phyloP scores from a whole-genome alignment of 2,888 invertebrate species.

The Meteorus colon region DNA sequence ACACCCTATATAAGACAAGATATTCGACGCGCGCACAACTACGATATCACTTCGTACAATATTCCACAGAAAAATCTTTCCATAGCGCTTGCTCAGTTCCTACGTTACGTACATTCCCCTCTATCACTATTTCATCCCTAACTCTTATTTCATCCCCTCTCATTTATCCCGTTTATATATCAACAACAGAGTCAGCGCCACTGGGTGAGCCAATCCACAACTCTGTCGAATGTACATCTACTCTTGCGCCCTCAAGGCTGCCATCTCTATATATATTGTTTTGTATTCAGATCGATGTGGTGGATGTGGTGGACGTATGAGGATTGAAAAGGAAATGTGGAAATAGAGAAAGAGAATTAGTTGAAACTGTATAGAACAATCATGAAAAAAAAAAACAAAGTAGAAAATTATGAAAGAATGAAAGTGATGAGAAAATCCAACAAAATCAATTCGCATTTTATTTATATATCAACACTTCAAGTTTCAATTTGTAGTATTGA shows the following conservation, averaged over 20 bases:
- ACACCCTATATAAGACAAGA: constrained; percentile 43
- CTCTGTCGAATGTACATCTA: constrained; percentile 35
- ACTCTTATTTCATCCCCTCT: constrained; percentile 10
- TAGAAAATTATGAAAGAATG: background rate
- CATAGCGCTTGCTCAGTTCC: constrained; percentile 41
- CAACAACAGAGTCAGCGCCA: constrained; percentile 46
- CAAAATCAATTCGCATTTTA: background rate
- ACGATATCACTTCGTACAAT: background rate
- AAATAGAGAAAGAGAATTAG: background rate
- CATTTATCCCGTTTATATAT: constrained; percentile 43
- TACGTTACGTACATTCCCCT: constrained; percentile 38
- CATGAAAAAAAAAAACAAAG: background rate
- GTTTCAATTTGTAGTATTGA: background rate
- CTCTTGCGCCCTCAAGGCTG: constrained; percentile 28
- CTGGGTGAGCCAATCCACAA: constrained; percentile 47
- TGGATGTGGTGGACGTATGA: background rate
- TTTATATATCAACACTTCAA: background rate
- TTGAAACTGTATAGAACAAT: background rate
- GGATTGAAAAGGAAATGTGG: background rate
- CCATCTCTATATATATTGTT: background rate
- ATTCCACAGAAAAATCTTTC: constrained; percentile 37
- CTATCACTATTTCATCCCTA: constrained; percentile 17
- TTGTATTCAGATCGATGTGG: constrained; percentile 21
- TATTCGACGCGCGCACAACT: constrained; percentile 12
- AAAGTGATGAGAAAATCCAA: too few species aligned